Evolutionary conservation across 2,888 invertebrate species (phyloP).

Genomic region (Callyntrura guangdongensis): DNA sequence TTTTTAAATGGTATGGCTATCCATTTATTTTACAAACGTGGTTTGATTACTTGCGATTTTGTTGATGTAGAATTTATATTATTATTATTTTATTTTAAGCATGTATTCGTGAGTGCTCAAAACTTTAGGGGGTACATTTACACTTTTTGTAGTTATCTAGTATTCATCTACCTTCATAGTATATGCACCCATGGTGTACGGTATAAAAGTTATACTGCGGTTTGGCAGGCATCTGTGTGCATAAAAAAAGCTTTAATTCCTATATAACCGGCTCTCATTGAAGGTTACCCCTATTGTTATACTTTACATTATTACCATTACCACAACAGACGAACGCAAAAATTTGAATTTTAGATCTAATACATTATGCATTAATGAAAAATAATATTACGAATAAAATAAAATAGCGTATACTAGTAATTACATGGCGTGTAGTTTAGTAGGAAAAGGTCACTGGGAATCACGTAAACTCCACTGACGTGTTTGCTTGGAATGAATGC

Average conservation of each 20-base stretch:
- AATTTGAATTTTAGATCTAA: slow-evolving; percentile 42
- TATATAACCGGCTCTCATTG: slow-evolving; percentile 67
- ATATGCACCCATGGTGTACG: too few species aligned
- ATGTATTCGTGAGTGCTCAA: background rate
- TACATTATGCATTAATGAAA: slow-evolving; percentile 58
- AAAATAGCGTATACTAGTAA: slow-evolving; percentile 40
- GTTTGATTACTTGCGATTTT: background rate
- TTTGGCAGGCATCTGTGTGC: slow-evolving; percentile 46
- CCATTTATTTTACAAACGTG: slow-evolving; percentile 6
- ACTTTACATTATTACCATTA: slow-evolving; percentile 49
- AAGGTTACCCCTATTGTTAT: slow-evolving; percentile 63
- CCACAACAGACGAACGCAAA: background rate
- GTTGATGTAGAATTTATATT: background rate
- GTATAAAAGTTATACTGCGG: slow-evolving; percentile 39
- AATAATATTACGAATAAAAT: background rate
- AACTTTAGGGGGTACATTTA: slow-evolving; percentile 28
- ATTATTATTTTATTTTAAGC: slow-evolving; percentile 2
- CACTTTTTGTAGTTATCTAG: slow-evolving; percentile 39
- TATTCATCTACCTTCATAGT: too few species aligned
- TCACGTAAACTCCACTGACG: slow-evolving; percentile 38
- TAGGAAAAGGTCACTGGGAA: slow-evolving; percentile 77
- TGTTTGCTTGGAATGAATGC: background rate
- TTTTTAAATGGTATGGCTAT: background rate
- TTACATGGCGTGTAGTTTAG: slow-evolving; percentile 74
- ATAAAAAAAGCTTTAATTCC: slow-evolving; percentile 28